Evolutionary conservation across 30 jellyfish, hydroid and myxozoan species (phyloP), one percentile per base, ranked within the genome.

Genomic region (Aurelia aurita): DNA sequence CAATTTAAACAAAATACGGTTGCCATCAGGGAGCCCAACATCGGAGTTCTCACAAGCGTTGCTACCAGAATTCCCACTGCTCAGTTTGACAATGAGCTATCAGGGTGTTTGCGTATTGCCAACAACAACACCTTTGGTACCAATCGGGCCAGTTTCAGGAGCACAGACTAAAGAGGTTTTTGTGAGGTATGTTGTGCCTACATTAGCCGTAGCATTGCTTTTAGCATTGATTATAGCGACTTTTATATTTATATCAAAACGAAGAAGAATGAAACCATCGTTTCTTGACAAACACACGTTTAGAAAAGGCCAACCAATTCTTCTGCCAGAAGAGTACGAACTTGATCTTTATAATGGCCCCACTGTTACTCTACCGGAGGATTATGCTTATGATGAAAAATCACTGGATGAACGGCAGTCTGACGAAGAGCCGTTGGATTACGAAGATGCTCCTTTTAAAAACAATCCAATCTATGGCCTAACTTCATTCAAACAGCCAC

Each of bases 241-340:
- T 63, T 25, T 66, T 28, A 66, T 74, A 4, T 61, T 73, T 23
- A 7, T 72, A 22, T 57, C 87, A 14, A 74, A 65, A 32, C 69
- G 89, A 20, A 63, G 95, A 47, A 75, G 85, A 45, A 31, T 59
- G 57, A 85, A 73, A 66, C 95, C 95, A 11, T 47, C 95, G 0
- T 73, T 61, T 64, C 63, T 83, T 13, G 95, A 85, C 22, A 74
- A 75, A 66, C 27, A 68, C 57, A 75, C 89, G 5, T 85, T 85
- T 79, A 74, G 46, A 57, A 65, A 65, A 51, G 88, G 95, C 27
- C 89, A 66, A 74, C 95, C 95, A 8, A 76, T 85, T 54, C 54
- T 85, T 68, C 95, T 85, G 18, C 89, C 95, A 3, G 89, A 85
- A 73, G 95, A 85, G 47, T 77, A 73, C 59, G 95, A 85, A 27